These are phyloP conservation scores for Branchellion lobata DNA, from an alignment of 2,888 invertebrate genomes.

Conservation along the genomic window DNA sequence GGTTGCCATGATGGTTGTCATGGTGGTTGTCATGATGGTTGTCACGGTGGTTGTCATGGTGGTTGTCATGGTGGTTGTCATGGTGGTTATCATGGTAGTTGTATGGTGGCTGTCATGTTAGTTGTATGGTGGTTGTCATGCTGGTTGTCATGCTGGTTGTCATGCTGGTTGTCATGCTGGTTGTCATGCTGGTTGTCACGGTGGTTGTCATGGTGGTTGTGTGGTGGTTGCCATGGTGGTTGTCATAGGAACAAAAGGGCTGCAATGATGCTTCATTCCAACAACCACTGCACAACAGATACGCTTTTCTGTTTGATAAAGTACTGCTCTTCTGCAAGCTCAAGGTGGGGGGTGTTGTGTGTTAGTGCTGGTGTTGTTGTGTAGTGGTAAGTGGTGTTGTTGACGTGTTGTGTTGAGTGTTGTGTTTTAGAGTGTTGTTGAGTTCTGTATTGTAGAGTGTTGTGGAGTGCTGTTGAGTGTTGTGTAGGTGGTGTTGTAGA, in stretches of 20 bases:
- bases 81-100: no score
- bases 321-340: constrained; percentile 90
- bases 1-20: not conserved
- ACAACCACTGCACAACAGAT: no score
- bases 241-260: no score
- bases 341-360: constrained; percentile 65
- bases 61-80: no score
- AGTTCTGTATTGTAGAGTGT: not conserved
- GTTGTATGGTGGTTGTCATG: not conserved
- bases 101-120: no score
- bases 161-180: no score
- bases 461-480: not conserved
- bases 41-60: not conserved
- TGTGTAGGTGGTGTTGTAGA: constrained; percentile 66
- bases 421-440: constrained; percentile 67
- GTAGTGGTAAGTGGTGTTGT: not conserved
- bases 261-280: no score
- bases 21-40: not conserved
- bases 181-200: no score
- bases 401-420: constrained; percentile 13
- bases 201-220: no score
- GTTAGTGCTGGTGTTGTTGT: not conserved
- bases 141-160: not conserved
- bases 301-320: constrained; percentile 96
- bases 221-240: no score